Base-by-base conservation (phyloP, 2,113 vertebrate genomes). In the Neolamprologus sp. region DNA sequence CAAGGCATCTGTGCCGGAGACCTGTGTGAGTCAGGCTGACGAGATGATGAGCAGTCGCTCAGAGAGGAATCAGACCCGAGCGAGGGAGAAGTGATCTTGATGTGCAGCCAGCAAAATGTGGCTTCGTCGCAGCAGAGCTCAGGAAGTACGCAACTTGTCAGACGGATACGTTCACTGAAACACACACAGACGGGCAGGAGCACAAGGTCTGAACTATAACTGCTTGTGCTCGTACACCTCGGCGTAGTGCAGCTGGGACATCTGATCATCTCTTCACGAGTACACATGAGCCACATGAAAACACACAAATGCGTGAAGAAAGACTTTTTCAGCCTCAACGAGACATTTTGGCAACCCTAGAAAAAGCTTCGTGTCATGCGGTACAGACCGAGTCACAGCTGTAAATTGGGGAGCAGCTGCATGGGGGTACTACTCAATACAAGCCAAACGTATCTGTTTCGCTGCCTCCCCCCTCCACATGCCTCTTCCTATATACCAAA, bases 1-100 rank as follows among this genome's bases (percentile, higher is more conserved):
- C 90, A 92, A 90, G 93, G 92, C 93, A 92, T 93, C 94, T 94
- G 94, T 87, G 93, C 88, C 9, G 85, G 73, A 90, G 91, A 93
- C 94, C 90, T 85, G 83, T 84, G 81, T 81, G 91, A 95, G 91
- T 93, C 91, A 92, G 90, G 83, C 92, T 26, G 91, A 92, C 49
- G 65, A 80, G 79, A 87, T 84, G 94, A 91, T 47, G 78, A 89
- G 88, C 89, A 89, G 79, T 65, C 82, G 53, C 86, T 80, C 75
- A 19, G 86, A 78, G 81, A 90, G 83, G 78, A 89, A 80, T 82
- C 88, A 7, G 80, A 89, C 63, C 89, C 3, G 55, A 83, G 85
- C 12, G 80, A 91, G 75, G 49, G 90, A 88, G 86, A 84, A 90
- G 86, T 63, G 92, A 92, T 94, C 92, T 93, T 88, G 92, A 95